Conservation (phyloP, 2,888 invertebrate genomes). For the Heliconius ismenius region DNA sequence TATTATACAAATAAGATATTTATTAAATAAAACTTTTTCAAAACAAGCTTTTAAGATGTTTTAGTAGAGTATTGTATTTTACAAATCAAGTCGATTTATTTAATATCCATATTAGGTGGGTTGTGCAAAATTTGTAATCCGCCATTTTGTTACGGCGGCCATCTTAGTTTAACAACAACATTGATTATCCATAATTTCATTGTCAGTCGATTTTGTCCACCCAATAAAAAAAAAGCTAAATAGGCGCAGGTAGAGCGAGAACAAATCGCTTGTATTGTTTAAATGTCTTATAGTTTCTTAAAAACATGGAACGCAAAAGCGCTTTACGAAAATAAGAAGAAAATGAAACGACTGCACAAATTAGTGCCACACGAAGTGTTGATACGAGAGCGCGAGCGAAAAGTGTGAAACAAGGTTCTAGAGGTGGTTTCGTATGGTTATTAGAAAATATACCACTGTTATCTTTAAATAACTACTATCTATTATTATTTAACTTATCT, state of each 20-base stretch:
- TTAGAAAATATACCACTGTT: not conserved
- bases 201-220: not conserved
- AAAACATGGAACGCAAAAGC: not conserved
- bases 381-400: conserved; percentile 7
- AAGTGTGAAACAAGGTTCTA: conserved; percentile 9
- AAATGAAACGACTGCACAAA: conserved; percentile 20
- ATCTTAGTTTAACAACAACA: not conserved
- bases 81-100: too few relatives aligned
- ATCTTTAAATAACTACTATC: not conserved
- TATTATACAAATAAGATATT: not conserved
- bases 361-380: conserved; percentile 20
- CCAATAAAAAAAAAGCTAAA: not conserved
- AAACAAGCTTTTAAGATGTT: too few relatives aligned
- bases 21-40: too few relatives aligned
- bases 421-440: not conserved
- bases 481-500: not conserved
- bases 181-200: not conserved
- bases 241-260: not conserved
- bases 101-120: too few relatives aligned
- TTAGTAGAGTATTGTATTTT: too few relatives aligned
- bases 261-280: not conserved
- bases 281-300: conserved; percentile 3
- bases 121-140: too few relatives aligned
- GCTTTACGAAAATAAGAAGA: conserved; percentile 10
- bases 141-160: too few relatives aligned